phyloP scores from a whole-genome alignment of 1,140 invertebrate genomes.

The Artemia franciscana region DNA sequence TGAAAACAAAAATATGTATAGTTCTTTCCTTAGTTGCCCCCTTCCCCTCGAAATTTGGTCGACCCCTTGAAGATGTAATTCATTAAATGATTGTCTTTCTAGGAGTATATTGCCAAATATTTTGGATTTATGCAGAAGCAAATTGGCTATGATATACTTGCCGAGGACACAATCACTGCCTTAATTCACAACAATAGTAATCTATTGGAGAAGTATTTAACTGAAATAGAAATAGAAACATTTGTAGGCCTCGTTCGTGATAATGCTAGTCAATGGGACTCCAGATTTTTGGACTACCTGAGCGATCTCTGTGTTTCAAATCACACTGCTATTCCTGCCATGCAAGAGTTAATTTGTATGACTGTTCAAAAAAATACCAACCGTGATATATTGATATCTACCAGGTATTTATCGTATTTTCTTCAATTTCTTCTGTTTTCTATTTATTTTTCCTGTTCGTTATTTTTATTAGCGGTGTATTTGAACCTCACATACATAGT shows the following conservation, averaged over 20 bases:
- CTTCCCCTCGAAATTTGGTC: too few species aligned
- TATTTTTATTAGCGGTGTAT: too few species aligned
- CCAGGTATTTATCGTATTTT: too few species aligned
- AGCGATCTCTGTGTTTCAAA: conserved; percentile 98
- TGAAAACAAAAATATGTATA: too few species aligned
- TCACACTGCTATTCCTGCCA: conserved; percentile 90
- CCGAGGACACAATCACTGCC: conserved; percentile 97
- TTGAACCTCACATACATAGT: too few species aligned
- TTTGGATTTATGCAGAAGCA: conserved; percentile 99
- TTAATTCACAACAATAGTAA: conserved; percentile 94
- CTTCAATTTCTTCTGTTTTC: too few species aligned
- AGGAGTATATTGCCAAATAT: conserved; percentile 97
- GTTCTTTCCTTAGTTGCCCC: too few species aligned
- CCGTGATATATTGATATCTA: conserved; percentile 77
- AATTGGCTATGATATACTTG: conserved; percentile 95
- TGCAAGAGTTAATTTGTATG: conserved; percentile 96
- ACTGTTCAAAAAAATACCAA: conserved; percentile 72
- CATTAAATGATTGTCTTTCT: too few species aligned
- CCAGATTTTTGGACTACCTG: conserved; percentile 85
- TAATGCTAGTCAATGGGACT: conserved; percentile 77
- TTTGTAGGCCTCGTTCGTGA: conserved; percentile 90
- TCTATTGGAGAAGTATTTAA: conserved; percentile 91
- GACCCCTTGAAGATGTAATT: too few species aligned
- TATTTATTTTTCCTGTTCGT: too few species aligned
- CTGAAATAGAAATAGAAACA: conserved; percentile 89